These are phyloP conservation scores for Cebidichthys violaceus DNA, from an alignment of 2,113 vertebrate genomes.

Conservation along the genomic window DNA sequence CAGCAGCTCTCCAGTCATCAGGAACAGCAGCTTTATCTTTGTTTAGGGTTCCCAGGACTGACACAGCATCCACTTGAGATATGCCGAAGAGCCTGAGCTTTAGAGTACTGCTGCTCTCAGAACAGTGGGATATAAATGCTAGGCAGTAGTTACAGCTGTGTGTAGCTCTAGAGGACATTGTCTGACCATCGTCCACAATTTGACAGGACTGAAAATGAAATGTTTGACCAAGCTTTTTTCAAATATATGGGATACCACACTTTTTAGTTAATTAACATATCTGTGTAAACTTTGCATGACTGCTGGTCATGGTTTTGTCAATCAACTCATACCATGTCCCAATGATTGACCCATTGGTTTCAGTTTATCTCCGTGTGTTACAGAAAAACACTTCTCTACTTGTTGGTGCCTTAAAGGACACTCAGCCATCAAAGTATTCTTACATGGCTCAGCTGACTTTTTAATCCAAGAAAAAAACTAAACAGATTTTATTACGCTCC, in stretches of 20 bases:
- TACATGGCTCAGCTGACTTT: background rate
- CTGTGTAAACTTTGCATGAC: background rate
- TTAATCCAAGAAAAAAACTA: background rate
- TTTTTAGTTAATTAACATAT: background rate
- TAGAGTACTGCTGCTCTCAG: conserved; percentile 47
- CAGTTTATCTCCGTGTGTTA: background rate
- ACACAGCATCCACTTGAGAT: conserved; percentile 85
- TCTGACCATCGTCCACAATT: background rate
- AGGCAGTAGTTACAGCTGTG: background rate
- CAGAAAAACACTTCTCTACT: background rate
- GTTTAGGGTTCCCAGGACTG: conserved; percentile 78
- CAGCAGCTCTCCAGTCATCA: conserved; percentile 71
- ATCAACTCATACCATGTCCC: background rate
- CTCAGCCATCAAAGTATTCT: background rate
- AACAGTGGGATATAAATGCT: conserved; percentile 42
- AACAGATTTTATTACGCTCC: background rate
- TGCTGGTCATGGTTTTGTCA: background rate
- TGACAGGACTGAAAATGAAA: background rate
- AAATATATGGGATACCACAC: too few relatives aligned
- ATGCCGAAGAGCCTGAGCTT: conserved; percentile 70
- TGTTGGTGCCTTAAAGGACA: background rate
- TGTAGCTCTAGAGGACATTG: background rate
- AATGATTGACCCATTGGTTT: background rate
- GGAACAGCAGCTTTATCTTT: conserved; percentile 77
- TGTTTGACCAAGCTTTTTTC: background rate